Evolutionary conservation across 2,113 vertebrate genomes (phyloP).

Genomic region (Nibea albiflora): DNA sequence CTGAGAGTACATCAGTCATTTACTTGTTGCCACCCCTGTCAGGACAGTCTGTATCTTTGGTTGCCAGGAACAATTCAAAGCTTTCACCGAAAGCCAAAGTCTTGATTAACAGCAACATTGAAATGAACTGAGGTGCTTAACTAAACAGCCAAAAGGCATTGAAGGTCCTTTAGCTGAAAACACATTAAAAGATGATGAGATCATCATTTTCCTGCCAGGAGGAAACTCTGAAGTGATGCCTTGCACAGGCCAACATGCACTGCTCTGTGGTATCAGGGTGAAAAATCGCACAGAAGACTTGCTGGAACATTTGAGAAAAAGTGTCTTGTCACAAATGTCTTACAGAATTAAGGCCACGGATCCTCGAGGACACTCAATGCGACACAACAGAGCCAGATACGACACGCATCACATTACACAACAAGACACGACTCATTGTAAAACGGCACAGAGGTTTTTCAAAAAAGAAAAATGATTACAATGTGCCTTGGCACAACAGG

Average conservation of each 20-base stretch:
- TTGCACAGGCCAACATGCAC: not conserved
- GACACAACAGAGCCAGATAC: constrained; percentile 6
- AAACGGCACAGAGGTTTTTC: not conserved
- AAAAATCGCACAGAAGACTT: not conserved
- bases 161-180: constrained; percentile 33
- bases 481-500: constrained; percentile 13
- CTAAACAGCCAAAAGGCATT: constrained; percentile 26
- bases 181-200: constrained; percentile 5
- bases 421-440: constrained; percentile 4
- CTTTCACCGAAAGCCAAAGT: constrained; percentile 26
- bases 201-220: constrained; percentile 18
- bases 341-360: not conserved
- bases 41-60: constrained; percentile 17
- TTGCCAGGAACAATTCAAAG: constrained; percentile 27
- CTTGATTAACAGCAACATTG: constrained; percentile 24
- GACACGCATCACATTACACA: constrained; percentile 1
- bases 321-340: not conserved
- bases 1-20: constrained; percentile 23
- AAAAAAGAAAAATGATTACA: constrained; percentile 1
- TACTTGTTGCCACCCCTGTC: constrained; percentile 6
- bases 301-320: not conserved
- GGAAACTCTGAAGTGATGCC: not conserved
- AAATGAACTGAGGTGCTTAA: constrained; percentile 4
- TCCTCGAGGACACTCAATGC: constrained; percentile 34
- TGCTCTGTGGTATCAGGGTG: not conserved